Percentiles rank a stretch among this genome's conserved stretches.
phyloP scores from a whole-genome alignment of 2,888 invertebrate species.

The Caenorhabditis becei region DNA sequence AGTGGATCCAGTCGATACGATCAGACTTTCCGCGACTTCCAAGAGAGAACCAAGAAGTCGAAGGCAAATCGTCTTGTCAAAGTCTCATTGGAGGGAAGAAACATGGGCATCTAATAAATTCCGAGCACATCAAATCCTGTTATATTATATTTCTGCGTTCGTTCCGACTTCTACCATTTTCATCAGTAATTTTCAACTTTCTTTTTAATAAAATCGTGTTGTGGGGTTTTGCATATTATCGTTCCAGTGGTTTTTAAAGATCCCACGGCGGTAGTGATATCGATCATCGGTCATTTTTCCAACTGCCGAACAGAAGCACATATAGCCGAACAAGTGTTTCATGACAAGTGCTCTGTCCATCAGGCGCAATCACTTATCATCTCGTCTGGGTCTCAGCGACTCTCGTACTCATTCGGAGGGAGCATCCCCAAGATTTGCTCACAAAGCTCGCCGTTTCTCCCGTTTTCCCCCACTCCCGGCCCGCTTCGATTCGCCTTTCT shows the following conservation, averaged over 20 bases:
- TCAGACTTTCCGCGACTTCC: conserved; percentile 76
- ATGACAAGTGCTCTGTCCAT: conserved; percentile 39
- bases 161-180: conserved; percentile 11
- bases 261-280: conserved; percentile 7
- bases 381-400: conserved; percentile 8
- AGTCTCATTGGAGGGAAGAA: conserved; percentile 78
- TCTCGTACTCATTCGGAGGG: conserved; percentile 20
- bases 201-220: too few relatives aligned
- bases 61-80: conserved; percentile 74
- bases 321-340: conserved; percentile 53
- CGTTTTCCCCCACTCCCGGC: conserved; percentile 14
- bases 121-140: not conserved
- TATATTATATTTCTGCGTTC: not conserved
- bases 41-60: conserved; percentile 75
- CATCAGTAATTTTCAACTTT: not conserved
- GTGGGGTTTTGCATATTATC: not conserved
- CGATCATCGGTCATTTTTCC: conserved; percentile 26
- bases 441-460: conserved; percentile 40
- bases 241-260: conserved; percentile 9
- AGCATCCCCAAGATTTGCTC: conserved; percentile 55
- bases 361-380: conserved; percentile 51
- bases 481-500: conserved; percentile 7
- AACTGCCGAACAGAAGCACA: conserved; percentile 25
- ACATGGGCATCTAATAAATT: conserved; percentile 72
- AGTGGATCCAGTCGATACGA: conserved; percentile 70